These are phyloP conservation scores for Bactericera cockerelli DNA, from an alignment of 1,140 invertebrate species.

Conservation along the genomic window DNA sequence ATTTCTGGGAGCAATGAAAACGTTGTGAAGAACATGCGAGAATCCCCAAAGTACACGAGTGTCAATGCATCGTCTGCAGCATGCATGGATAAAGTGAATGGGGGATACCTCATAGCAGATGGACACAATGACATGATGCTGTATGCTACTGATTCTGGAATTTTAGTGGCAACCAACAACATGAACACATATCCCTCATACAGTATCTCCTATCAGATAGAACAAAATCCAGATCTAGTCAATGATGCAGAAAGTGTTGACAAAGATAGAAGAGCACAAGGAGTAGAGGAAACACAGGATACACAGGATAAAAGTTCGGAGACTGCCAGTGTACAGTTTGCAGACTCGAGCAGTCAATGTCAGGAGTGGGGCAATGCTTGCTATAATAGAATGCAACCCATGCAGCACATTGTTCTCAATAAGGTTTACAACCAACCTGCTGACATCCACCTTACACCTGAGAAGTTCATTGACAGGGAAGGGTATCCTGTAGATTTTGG, in stretches of 20 bases:
- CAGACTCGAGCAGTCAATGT: neutral
- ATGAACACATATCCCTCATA: slow-evolving; percentile 24
- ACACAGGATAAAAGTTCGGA: slow-evolving; percentile 7
- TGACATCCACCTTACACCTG: slow-evolving; percentile 48
- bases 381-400: slow-evolving; percentile 10
- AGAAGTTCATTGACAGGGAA: slow-evolving; percentile 46
- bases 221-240: slow-evolving; percentile 58
- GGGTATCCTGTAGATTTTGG: slow-evolving; percentile 66
- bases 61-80: slow-evolving; percentile 12
- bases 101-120: slow-evolving; percentile 23
- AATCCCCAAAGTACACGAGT: slow-evolving; percentile 21
- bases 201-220: slow-evolving; percentile 35
- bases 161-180: slow-evolving; percentile 24
- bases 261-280: slow-evolving; percentile 27
- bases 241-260: slow-evolving; percentile 52
- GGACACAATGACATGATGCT: slow-evolving; percentile 28
- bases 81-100: slow-evolving; percentile 21
- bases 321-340: neutral
- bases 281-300: neutral
- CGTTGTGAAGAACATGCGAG: slow-evolving; percentile 21
- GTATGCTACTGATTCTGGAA: slow-evolving; percentile 21
- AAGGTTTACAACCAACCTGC: slow-evolving; percentile 27
- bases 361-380: neutral
- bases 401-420: neutral
- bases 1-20: neutral